Evolutionary conservation across 1,140 invertebrate species (phyloP), one percentile per base, ranked within the genome.

Genomic region (Zaprionus africanus): DNA sequence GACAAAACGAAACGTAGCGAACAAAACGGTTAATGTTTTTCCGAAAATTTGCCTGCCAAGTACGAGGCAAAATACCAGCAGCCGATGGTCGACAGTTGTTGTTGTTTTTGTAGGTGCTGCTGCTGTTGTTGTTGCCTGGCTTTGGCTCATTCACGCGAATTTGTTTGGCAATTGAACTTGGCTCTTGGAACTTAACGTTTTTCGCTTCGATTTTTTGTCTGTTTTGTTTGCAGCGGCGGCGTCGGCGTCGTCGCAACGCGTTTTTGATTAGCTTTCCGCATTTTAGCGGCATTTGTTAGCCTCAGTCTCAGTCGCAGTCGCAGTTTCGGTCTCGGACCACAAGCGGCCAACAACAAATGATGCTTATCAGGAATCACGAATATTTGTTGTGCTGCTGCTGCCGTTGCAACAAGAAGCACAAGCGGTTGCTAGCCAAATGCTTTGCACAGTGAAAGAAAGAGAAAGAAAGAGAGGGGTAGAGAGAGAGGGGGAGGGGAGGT

Each of bases 341-440:
- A 15, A 68, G 66, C 46, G 60, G 41, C 38, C 72, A 76, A 61
- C 60, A 64, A 71, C 54, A 64, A 76, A 66, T 79, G 88, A 92
- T 92, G 81, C 77, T 92, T 92, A 92, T 92, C 90, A 90, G 90
- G 86, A 88, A 92, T 92, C 90, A 92, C 90, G 90, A 92, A 91
- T 88, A 88, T 92, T 92, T 88, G 90, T 82, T 91, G 41, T 68
- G 28, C 38, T 83, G 77, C 49, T 11, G n/a, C 59, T 11, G 31
- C 31, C 31, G 31, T 34, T 11, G 31, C 62, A 64, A 64, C 49
- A 84, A 85, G 68, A 76, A 90, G 87, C 26, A 5, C 26, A 26
- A 28, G 28, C 28, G 28, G 28, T 28, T 28, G 28, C 28, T 88
- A 74, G 81, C 79, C 76, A 53, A 81, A 81, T 82, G 67, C 54